Base-by-base conservation (phyloP, 2,797 vertebrate species). In the Coregonus suidteri region DNA sequence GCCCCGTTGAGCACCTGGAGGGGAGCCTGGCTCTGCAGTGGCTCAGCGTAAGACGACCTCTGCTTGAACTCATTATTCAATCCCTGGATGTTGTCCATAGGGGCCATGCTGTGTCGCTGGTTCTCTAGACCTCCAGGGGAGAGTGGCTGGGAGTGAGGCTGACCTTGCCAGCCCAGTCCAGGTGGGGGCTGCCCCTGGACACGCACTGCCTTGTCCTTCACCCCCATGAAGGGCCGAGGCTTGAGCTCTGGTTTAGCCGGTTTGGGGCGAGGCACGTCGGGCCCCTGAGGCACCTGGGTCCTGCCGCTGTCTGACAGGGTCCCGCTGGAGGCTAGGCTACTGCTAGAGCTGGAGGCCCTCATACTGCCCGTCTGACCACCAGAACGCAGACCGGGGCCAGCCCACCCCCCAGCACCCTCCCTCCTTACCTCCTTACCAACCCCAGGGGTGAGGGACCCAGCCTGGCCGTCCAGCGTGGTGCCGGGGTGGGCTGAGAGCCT, bases 151-250 rank as follows among this genome's bases (percentile, higher is more conserved):
- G 16, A 65, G 18, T 77, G 70, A 73, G 85, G 84, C 71, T 92
- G 94, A 4, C 95, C 85, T 74, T 94, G 94, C 95, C 95, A 95
- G 41, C 91, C 81, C 47, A 95, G 93, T 67, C 86, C 82, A 3
- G 91, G 82, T 72, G 84, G 84, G 37, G 90, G 94, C 88, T 92
- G 93, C 88, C 96, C 96, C 76, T 97, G 96, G 75, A 96, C 96
- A 78, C 98, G 89, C 0, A 96, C 97, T 0, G 97, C 94, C 93
- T 99, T 99, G 90, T 99, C 98, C 92, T 90, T 99, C 84, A 99
- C 94, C 4, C 98, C 98, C 98, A 99, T 99, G 66, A 99, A 99
- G 0, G 98, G 98, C 64, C 98, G 96, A 0, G 96, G 95, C 77
- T 98, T 96, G 59, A 96, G 92, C 74, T 99, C 98, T 0, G 90